Percentiles rank a stretch among this genome's conserved stretches.
Conservation (phyloP, 2,888 invertebrate species). For the Thalpophila matura region DNA sequence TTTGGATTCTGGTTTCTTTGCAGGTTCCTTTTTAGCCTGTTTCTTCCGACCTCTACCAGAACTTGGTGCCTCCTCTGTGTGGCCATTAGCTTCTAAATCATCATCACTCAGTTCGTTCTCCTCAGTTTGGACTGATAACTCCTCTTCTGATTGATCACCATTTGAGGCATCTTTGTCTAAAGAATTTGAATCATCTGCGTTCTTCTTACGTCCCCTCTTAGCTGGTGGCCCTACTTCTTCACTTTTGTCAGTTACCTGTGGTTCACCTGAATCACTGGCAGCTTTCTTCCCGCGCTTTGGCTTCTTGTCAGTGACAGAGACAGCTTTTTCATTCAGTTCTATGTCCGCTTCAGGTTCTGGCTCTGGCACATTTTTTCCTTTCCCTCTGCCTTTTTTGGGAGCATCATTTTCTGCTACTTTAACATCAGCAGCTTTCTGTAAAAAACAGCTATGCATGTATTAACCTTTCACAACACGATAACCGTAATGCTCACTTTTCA, state of each 20-base stretch:
- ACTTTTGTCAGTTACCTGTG: conserved; percentile 67
- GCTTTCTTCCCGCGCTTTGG: conserved; percentile 80
- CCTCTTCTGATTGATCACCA: conserved; percentile 77
- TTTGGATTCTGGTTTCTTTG: conserved; percentile 71
- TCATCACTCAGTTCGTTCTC: conserved; percentile 73
- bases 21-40: conserved; percentile 77
- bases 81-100: conserved; percentile 74
- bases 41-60: conserved; percentile 80
- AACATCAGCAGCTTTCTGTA: conserved; percentile 83
- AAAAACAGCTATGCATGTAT: conserved; percentile 38
- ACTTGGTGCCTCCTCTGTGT: conserved; percentile 67
- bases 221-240: conserved; percentile 74
- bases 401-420: conserved; percentile 79
- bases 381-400: conserved; percentile 82
- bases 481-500: neutral
- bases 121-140: conserved; percentile 65
- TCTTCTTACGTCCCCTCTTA: conserved; percentile 83
- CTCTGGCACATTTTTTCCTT: conserved; percentile 75
- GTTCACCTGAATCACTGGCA: conserved; percentile 67
- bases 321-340: conserved; percentile 59
- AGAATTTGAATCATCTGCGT: conserved; percentile 67
- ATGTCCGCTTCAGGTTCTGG: conserved; percentile 61
- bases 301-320: conserved; percentile 70
- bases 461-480: conserved; percentile 2
- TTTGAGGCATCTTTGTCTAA: conserved; percentile 71